These are phyloP conservation scores for Ornithoptera priamus DNA, from an alignment of 2,888 invertebrate genomes.

Conservation along the genomic window DNA sequence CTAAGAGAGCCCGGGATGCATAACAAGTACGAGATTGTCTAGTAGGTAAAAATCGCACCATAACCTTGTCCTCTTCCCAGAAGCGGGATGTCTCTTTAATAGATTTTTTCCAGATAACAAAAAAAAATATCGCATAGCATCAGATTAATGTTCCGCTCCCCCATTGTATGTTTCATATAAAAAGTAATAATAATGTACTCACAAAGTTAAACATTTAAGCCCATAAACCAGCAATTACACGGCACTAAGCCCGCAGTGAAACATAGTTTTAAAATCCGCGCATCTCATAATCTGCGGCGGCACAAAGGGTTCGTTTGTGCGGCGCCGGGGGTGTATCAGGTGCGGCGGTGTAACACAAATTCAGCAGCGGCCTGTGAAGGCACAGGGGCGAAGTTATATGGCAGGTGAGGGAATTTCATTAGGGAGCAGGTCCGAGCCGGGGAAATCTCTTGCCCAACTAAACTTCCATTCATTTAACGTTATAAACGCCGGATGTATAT, in stretches of 20 bases:
- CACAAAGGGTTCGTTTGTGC: slow-evolving; percentile 28
- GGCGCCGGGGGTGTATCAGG: slow-evolving; percentile 20
- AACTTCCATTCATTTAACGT: slow-evolving; percentile 34
- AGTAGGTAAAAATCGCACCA: too few relatives aligned
- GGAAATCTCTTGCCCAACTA: slow-evolving; percentile 36
- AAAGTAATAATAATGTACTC: background rate
- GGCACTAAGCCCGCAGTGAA: slow-evolving; percentile 19
- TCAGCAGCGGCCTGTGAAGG: slow-evolving; percentile 22
- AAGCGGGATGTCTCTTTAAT: too few relatives aligned
- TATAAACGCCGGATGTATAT: slow-evolving; percentile 29
- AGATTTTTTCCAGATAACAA: too few relatives aligned
- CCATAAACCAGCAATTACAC: slow-evolving; percentile 19
- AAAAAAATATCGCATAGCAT: too few relatives aligned
- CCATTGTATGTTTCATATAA: background rate
- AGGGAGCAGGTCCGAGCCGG: slow-evolving; percentile 31
- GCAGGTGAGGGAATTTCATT: slow-evolving; percentile 46
- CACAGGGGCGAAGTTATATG: slow-evolving; percentile 31
- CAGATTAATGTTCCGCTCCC: too few relatives aligned
- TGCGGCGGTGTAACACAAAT: slow-evolving; percentile 25
- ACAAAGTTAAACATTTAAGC: slow-evolving; percentile 12
- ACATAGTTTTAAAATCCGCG: slow-evolving; percentile 27
- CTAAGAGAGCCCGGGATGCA: too few relatives aligned
- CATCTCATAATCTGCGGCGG: slow-evolving; percentile 26
- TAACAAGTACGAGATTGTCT: too few relatives aligned
- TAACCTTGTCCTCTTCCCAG: too few relatives aligned